A percentile compares a stretch with the other conserved stretches of the same genome.
phyloP scores from a whole-genome alignment of 92 coral and sea anemone species.

The Umimayanthus kanabou region DNA sequence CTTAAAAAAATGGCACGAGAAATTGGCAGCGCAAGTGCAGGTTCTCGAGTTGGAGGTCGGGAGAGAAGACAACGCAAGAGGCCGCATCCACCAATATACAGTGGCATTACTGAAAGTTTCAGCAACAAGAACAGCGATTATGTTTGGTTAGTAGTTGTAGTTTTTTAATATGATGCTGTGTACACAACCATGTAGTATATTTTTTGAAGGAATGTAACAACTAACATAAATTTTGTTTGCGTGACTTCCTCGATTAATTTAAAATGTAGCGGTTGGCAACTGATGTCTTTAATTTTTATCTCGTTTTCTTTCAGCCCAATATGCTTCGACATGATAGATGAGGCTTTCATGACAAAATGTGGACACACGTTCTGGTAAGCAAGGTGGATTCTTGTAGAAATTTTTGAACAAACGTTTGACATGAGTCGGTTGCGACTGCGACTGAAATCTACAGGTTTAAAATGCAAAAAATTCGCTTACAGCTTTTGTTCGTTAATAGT shows the following conservation, averaged over 20 bases:
- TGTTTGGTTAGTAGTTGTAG: constrained; percentile 79
- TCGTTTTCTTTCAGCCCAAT: constrained; percentile 77
- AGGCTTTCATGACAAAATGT: constrained; percentile 98
- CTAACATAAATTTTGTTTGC: not conserved
- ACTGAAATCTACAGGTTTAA: not conserved
- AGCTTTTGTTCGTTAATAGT: not conserved
- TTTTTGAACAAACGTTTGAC: not conserved
- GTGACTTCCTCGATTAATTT: constrained; percentile 2
- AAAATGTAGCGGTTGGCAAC: constrained; percentile 1
- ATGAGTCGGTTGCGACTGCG: not conserved
- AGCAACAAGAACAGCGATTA: constrained; percentile 97
- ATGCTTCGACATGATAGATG: constrained; percentile 97
- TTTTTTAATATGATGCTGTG: not conserved
- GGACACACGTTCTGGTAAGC: constrained; percentile 98
- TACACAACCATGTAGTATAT: not conserved
- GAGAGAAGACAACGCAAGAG: constrained; percentile 90
- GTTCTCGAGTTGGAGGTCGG: constrained; percentile 70
- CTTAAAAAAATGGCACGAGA: constrained; percentile 61
- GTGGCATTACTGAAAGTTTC: constrained; percentile 91
- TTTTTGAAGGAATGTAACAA: not conserved
- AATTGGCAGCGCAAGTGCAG: constrained; percentile 38
- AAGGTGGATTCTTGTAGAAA: not conserved
- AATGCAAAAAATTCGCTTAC: not conserved
- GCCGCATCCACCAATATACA: constrained; percentile 99
- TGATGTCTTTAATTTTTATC: constrained; percentile 15